A percentile compares a stretch with the other conserved stretches of the same genome.
Evolutionary conservation across 2,797 vertebrate genomes (phyloP).

Genomic region (Molothrus aeneus): DNA sequence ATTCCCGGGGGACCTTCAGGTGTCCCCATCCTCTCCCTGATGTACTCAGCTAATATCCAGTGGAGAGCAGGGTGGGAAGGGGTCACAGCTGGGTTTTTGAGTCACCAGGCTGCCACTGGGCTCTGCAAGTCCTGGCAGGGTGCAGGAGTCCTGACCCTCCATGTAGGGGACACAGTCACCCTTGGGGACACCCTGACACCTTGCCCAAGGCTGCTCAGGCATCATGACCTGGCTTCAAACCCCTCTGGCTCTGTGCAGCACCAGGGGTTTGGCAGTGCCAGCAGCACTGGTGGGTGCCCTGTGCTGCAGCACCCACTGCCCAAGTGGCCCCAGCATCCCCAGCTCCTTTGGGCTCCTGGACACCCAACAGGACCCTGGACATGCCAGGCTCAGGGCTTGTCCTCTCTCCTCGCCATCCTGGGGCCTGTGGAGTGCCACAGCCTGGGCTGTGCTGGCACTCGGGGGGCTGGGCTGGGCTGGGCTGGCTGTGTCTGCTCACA

Average conservation of each 20-base stretch:
- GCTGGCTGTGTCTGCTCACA: neutral
- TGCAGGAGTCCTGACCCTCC: neutral
- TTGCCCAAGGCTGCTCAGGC: neutral
- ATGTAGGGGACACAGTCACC: neutral
- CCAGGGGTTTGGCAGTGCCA: fast-evolving
- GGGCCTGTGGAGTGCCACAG: fast-evolving
- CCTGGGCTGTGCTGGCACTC: neutral
- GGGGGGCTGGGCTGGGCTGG: neutral
- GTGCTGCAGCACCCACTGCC: neutral
- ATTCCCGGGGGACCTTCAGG: neutral
- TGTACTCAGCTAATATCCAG: neutral
- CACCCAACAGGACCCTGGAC: neutral
- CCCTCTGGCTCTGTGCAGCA: neutral
- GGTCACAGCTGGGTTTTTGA: fast-evolving
- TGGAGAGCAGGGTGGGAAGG: neutral
- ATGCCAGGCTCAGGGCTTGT: neutral
- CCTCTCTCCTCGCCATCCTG: neutral
- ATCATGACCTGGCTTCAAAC: neutral
- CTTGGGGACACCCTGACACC: neutral
- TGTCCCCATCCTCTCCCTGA: neutral
- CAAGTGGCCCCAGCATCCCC: neutral
- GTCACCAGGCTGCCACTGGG: neutral
- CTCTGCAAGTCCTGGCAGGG: neutral
- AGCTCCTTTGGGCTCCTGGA: neutral
- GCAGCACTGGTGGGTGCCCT: neutral